Evolutionary conservation across 2,797 vertebrate genomes (phyloP).

Genomic region (Melanotaenia pygmaea): DNA sequence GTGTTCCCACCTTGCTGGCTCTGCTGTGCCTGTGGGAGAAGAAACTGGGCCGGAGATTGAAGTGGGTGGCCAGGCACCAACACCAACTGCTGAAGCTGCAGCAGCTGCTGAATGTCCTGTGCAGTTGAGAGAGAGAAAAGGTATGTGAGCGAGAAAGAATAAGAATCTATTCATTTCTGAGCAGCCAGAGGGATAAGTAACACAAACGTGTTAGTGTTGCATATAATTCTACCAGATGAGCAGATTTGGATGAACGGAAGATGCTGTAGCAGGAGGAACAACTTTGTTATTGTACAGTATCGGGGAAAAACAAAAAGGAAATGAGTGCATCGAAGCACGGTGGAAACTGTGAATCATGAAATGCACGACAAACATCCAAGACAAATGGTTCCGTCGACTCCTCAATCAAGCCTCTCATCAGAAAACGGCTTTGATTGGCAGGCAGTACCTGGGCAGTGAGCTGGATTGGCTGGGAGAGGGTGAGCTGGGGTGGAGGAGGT

Average conservation of each 20-base stretch:
- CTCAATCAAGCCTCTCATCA: constrained; percentile 45
- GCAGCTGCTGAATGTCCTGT: constrained; percentile 94
- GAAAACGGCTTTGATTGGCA: constrained; percentile 43
- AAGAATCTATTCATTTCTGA: not conserved
- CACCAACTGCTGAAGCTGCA: constrained; percentile 94
- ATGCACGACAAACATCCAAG: constrained; percentile 6
- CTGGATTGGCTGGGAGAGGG: constrained; percentile 94
- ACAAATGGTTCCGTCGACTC: constrained; percentile 22
- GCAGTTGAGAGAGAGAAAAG: constrained; percentile 4
- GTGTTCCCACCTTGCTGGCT: constrained; percentile 88
- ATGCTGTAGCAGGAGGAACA: constrained; percentile 23
- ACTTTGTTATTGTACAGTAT: not conserved
- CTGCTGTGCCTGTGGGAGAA: constrained; percentile 92
- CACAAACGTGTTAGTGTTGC: not conserved
- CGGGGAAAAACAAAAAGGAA: constrained; percentile 22
- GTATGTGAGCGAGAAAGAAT: constrained; percentile 12
- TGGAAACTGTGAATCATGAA: constrained; percentile 56
- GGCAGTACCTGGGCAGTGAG: constrained; percentile 92
- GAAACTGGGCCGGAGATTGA: constrained; percentile 90
- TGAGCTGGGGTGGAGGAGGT: constrained; percentile 88
- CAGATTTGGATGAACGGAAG: constrained; percentile 9
- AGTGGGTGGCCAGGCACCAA: constrained; percentile 90
- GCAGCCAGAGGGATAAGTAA: not conserved
- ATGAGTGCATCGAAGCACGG: constrained; percentile 6
- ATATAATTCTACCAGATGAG: constrained; percentile 4